Base-by-base conservation (phyloP, 2,888 invertebrate genomes). In the Melangyna quadrimaculata region DNA sequence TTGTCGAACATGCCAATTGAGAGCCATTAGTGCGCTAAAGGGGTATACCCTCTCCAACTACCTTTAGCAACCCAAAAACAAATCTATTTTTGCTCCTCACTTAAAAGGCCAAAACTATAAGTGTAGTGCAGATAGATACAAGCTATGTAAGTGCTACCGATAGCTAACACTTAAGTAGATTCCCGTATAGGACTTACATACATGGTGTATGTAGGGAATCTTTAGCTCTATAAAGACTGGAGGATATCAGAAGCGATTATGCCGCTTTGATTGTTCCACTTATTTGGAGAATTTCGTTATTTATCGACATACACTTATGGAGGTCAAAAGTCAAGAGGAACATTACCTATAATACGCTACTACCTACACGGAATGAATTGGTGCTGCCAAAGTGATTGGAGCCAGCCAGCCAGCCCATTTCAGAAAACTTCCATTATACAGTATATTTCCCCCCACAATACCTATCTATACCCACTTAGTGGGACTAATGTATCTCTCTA, bases 1-100 rank as follows among this genome's bases (percentile, higher is more conserved):
- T 53, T 63, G 82, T 73, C 82, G 53, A 73, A 74, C 73, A 79
- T 51, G 51, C 57, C 84, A 84, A 80, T 80, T 78, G 78, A 84
- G 74, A 74, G 74, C 79, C 79, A 83, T 83, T 83, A 83, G 83
- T 48, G n/a, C 6, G 14, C 45, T 17, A 67, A 69, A 69, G 78
- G 53, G 67, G 78, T 61, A 27, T 10, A 14, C 14, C 19, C 32
- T 19, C 32, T 55, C 10, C 17, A 29, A 14, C 14, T 9, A 35
- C 6, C n/a, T 29, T 2, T 9, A 45, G 22, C 19, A 37, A 19
- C 61, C 35, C 51, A 65, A 45, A 74, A 80, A 80, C 14, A 80
- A 70, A 63, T 78, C 73, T 83, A 73, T 78, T 78, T 83, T 83
- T 55, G 51, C 37, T 51, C 27, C 51, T 73, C 51, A 29, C 24